Evolutionary conservation across 2,888 invertebrate genomes (phyloP), one percentile per base, ranked within the genome.

Genomic region (Philonicus albiceps): DNA sequence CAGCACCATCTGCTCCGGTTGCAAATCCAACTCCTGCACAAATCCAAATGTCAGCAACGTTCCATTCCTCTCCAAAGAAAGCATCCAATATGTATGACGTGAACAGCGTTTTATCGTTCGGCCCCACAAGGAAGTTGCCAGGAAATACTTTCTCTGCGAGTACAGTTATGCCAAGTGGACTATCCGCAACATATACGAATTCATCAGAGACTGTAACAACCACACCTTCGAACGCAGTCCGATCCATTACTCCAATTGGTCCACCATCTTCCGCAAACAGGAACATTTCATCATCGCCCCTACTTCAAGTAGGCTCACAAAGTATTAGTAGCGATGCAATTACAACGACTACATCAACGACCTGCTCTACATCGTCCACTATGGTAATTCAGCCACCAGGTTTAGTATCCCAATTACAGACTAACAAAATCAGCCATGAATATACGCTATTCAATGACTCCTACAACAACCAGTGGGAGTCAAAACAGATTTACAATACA

Each of bases 361-460:
- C 64, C n/a, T 34, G 34, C 78, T 49, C 88, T 86, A 64, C 88
- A 78, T 53, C 88, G 87, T 74, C 84, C 22, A 86, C 88, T 88
- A 8, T 90, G 91, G 90, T 88, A 90, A 49, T 87, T 90, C 90
- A 89, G 85, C 90, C 90, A 76, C 90, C 89, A 89, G 84, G 90
- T 89, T 13, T 89, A 83, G 86, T 89, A 43, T 89, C 91, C 13
- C 90, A 92, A 74, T 86, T 91, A 83, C 90, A 91, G 86, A 84
- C 88, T 40, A 83, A 72, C 34, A 91, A 91, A 87, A 89, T 92
- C 34, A 91, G 92, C 53, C 91, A 91, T 88, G 97, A 97, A 90
- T 98, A 98, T 93, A 97, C 97, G 0, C 94, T 98, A 88, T 98
- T 98, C 92, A 96, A 97, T 91, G 97, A 97, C 91, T 90, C 93